A percentile compares a stretch with the other conserved stretches of the same genome.
These are phyloP conservation scores for Solen grandis DNA, from an alignment of 1,140 invertebrate genomes.

Conservation along the genomic window DNA sequence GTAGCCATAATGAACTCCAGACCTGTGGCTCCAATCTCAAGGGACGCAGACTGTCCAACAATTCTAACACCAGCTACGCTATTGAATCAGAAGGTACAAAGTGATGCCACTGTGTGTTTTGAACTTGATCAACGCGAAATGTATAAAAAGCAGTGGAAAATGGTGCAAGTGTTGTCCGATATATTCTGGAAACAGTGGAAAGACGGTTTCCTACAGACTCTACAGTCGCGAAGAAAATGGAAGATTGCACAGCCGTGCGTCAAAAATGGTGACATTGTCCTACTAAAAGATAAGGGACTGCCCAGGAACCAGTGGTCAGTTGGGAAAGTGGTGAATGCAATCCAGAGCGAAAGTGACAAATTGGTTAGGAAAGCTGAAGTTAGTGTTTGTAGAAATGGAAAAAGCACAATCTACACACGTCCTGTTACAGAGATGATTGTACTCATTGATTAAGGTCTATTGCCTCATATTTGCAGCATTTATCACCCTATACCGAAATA, in stretches of 20 bases:
- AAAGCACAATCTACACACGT: conserved; percentile 16
- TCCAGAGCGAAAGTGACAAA: conserved; percentile 39
- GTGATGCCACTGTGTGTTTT: background rate
- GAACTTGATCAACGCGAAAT: conserved; percentile 17
- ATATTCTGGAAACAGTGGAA: conserved; percentile 56
- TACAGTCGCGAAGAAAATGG: conserved; percentile 59
- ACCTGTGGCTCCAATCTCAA: conserved; percentile 48
- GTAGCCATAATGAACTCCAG: conserved; percentile 54
- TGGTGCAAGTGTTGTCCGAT: conserved; percentile 52
- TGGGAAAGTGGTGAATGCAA: conserved; percentile 36
- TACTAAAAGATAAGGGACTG: conserved; percentile 34
- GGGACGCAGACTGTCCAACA: conserved; percentile 44
- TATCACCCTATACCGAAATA: too few species aligned
- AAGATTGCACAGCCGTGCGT: conserved; percentile 9
- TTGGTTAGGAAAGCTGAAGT: conserved; percentile 45
- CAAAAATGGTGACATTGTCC: conserved; percentile 48
- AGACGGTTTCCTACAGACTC: conserved; percentile 39
- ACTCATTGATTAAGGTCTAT: background rate
- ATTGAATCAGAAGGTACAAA: conserved; percentile 50
- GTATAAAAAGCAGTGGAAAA: conserved; percentile 43
- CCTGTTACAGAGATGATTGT: conserved; percentile 44
- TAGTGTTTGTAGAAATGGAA: conserved; percentile 11
- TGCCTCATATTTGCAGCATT: too few species aligned
- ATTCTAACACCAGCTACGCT: conserved; percentile 52
- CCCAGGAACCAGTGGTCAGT: conserved; percentile 54